Percentiles rank a stretch among this genome's conserved stretches.
Evolutionary conservation across 1,140 invertebrate genomes (phyloP).

Genomic region (Papilio dardanus): DNA sequence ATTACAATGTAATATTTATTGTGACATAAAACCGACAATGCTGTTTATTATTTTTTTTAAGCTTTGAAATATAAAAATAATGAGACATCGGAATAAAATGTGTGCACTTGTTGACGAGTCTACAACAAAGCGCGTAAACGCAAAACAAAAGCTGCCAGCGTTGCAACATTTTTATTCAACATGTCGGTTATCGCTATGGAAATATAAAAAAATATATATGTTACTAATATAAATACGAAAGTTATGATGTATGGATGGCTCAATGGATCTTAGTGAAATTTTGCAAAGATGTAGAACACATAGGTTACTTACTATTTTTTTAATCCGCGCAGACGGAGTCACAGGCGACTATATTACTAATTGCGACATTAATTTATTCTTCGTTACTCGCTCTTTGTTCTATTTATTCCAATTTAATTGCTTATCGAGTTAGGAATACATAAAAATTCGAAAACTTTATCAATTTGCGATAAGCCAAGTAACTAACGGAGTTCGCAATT

Average conservation of each 20-base stretch:
- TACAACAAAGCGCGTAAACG: constrained; percentile 16
- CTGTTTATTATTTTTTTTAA: not conserved
- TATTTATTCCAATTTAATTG: not conserved
- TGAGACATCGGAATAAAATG: constrained; percentile 17
- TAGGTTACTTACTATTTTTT: too few relatives aligned
- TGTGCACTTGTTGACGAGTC: constrained; percentile 6
- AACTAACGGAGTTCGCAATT: constrained; percentile 24
- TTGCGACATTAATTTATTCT: constrained; percentile 10
- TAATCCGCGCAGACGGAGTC: too few relatives aligned
- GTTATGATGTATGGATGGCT: too few relatives aligned
- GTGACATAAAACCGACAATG: not conserved
- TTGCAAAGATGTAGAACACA: too few relatives aligned
- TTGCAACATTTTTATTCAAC: constrained; percentile 18
- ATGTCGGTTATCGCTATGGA: not conserved
- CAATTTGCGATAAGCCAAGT: constrained; percentile 24
- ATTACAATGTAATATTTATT: not conserved
- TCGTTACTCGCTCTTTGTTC: not conserved
- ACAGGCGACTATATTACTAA: constrained; percentile 1
- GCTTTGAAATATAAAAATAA: not conserved
- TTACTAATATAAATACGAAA: too few relatives aligned
- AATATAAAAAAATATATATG: not conserved
- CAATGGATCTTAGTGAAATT: too few relatives aligned
- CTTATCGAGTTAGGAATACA: constrained; percentile 26
- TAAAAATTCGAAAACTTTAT: constrained; percentile 33
- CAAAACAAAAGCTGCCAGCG: not conserved